Conservation (phyloP, 2,113 vertebrate genomes). For the Polypterus bichir region DNA sequence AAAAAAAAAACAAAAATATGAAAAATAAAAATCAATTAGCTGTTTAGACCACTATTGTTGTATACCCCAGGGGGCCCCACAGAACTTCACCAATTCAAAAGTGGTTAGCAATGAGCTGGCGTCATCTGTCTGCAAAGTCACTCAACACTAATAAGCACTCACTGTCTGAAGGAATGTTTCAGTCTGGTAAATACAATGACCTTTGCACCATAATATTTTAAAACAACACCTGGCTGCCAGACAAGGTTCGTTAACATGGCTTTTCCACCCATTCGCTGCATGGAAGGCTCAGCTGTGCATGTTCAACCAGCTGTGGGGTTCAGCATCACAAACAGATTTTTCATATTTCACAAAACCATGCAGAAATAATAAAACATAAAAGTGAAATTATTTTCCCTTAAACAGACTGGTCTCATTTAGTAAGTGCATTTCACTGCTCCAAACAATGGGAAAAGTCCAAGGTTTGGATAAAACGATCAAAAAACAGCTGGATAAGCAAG, state of each 20-base stretch:
- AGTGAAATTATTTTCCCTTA: too few species aligned
- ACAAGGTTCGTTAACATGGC: conserved; percentile 21
- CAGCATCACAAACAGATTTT: too few species aligned
- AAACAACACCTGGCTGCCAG: conserved; percentile 29
- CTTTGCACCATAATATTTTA: conserved; percentile 25
- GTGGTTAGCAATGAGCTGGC: neutral
- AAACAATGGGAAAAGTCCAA: too few species aligned
- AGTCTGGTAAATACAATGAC: conserved; percentile 11
- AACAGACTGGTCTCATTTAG: too few species aligned
- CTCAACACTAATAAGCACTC: conserved; percentile 23
- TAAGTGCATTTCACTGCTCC: too few species aligned
- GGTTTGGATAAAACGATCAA: too few species aligned
- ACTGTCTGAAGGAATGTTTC: neutral
- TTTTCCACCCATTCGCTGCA: neutral
- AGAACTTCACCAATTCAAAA: neutral
- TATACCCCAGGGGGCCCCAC: neutral
- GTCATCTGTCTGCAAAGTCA: conserved; percentile 13
- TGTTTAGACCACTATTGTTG: too few species aligned
- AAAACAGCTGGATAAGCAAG: too few species aligned
- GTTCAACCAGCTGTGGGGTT: neutral
- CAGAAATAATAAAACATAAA: too few species aligned
- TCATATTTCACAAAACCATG: too few species aligned
- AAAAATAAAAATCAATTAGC: too few species aligned
- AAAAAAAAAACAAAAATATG: conserved; percentile 17
- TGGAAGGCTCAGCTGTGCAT: neutral